These are phyloP conservation scores for Tetranychus cinnabarinus DNA, from an alignment of 1,140 invertebrate species.

Conservation along the genomic window DNA sequence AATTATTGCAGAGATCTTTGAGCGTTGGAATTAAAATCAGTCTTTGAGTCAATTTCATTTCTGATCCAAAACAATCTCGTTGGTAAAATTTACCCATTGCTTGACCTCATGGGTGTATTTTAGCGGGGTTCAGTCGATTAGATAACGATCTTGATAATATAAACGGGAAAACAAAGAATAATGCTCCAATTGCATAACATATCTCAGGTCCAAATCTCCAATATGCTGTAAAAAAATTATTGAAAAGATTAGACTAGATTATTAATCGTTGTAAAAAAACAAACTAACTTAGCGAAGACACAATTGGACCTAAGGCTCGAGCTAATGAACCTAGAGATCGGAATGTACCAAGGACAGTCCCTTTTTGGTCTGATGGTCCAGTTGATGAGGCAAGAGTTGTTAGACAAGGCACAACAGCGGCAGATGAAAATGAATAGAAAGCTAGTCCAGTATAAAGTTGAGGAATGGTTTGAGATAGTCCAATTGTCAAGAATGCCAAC, in stretches of 20 bases:
- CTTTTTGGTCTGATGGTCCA: conserved; percentile 59
- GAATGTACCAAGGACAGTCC: conserved; percentile 73
- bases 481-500: conserved; percentile 66
- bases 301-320: conserved; percentile 63
- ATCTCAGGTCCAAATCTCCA: conserved; percentile 15
- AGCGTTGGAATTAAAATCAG: too few relatives aligned
- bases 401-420: conserved; percentile 78
- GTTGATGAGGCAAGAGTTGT: conserved; percentile 64
- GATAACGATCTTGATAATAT: background rate
- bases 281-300: conserved; percentile 33
- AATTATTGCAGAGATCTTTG: too few relatives aligned
- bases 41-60: too few relatives aligned
- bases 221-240: conserved; percentile 9
- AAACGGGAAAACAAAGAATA: conserved; percentile 15
- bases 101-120: background rate
- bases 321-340: conserved; percentile 77
- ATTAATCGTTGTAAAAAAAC: background rate
- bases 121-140: background rate
- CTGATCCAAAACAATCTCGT: too few relatives aligned
- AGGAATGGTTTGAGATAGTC: conserved; percentile 32
- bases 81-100: too few relatives aligned
- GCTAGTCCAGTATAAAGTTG: conserved; percentile 53
- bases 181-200: conserved; percentile 16
- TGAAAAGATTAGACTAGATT: background rate
- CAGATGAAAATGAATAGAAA: conserved; percentile 70